Conservation (phyloP, 2,797 vertebrate genomes). For the Gephyroberyx darwinii region DNA sequence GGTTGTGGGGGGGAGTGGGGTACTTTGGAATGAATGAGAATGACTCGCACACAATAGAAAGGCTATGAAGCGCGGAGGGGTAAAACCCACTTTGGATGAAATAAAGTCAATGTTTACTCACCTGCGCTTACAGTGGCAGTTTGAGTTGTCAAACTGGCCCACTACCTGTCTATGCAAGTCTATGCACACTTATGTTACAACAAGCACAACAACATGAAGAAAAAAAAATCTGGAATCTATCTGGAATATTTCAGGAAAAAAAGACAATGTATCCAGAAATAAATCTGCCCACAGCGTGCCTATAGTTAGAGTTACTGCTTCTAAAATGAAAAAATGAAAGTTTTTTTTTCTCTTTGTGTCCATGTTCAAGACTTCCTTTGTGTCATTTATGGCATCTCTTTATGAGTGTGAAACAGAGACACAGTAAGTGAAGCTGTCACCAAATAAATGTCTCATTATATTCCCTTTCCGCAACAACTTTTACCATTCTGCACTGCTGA, state of each 20-base stretch:
- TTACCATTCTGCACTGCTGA: constrained; percentile 43
- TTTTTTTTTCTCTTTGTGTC: constrained; percentile 8
- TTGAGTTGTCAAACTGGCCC: constrained; percentile 36
- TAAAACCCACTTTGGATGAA: constrained; percentile 64
- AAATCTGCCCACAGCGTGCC: not conserved
- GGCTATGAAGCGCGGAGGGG: constrained; percentile 76
- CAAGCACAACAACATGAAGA: constrained; percentile 31
- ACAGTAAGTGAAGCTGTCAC: constrained; percentile 66
- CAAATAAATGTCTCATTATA: constrained; percentile 74
- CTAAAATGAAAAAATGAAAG: constrained; percentile 41
- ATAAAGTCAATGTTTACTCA: constrained; percentile 75
- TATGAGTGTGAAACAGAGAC: constrained; percentile 58
- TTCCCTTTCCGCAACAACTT: constrained; percentile 50
- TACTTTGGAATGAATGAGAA: constrained; percentile 84
- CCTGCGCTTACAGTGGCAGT: constrained; percentile 36
- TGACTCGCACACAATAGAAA: constrained; percentile 78
- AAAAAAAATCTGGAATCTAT: not conserved
- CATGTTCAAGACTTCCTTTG: constrained; percentile 52
- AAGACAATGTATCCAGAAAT: not conserved
- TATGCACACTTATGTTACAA: not conserved
- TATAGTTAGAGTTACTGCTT: constrained; percentile 33
- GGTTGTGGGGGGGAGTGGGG: constrained; percentile 21
- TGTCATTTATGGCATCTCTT: constrained; percentile 57
- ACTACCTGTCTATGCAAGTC: not conserved
- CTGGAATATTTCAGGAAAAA: not conserved